Percentiles rank a stretch among this genome's conserved stretches.
These are phyloP conservation scores for Euleptes europaea DNA, from an alignment of 2,113 vertebrate species.

Conservation along the genomic window DNA sequence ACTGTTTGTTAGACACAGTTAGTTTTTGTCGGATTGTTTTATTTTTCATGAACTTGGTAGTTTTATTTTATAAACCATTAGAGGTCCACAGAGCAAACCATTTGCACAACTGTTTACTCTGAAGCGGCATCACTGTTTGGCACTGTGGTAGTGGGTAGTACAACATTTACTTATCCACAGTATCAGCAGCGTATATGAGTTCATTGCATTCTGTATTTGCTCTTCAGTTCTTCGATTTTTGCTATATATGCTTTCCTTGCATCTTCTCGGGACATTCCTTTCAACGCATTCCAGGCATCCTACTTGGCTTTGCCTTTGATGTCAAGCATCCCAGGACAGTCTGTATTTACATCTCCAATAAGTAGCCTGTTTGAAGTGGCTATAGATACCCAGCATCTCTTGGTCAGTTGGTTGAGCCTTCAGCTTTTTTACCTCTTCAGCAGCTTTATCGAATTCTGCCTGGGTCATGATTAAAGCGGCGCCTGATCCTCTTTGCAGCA, in stretches of 20 bases:
- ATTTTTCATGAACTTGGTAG: not conserved
- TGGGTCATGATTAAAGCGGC: not conserved
- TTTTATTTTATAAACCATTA: slow-evolving; percentile 27
- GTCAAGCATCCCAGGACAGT: slow-evolving; percentile 89
- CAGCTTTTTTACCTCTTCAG: slow-evolving; percentile 87
- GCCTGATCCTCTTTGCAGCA: too few species aligned
- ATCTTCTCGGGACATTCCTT: slow-evolving; percentile 87
- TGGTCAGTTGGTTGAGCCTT: slow-evolving; percentile 82
- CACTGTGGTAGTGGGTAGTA: not conserved
- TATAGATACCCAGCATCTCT: slow-evolving; percentile 88
- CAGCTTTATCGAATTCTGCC: slow-evolving; percentile 86
- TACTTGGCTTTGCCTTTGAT: slow-evolving; percentile 95
- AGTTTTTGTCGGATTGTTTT: too few species aligned
- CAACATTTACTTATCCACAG: slow-evolving; percentile 20
- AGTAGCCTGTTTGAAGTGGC: slow-evolving; percentile 87
- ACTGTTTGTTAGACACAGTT: rapidly evolving
- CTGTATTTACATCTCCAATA: slow-evolving; percentile 90
- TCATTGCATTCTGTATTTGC: slow-evolving; percentile 82
- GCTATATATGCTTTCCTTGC: slow-evolving; percentile 85
- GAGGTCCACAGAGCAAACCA: not conserved
- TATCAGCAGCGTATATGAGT: slow-evolving; percentile 42
- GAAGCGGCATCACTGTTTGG: slow-evolving; percentile 1
- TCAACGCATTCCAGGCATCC: slow-evolving; percentile 88
- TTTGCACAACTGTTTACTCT: not conserved
- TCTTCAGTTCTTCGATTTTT: slow-evolving; percentile 88